Evolutionary conservation across 1,140 invertebrate species (phyloP).

Genomic region (Heliconius hermathena): DNA sequence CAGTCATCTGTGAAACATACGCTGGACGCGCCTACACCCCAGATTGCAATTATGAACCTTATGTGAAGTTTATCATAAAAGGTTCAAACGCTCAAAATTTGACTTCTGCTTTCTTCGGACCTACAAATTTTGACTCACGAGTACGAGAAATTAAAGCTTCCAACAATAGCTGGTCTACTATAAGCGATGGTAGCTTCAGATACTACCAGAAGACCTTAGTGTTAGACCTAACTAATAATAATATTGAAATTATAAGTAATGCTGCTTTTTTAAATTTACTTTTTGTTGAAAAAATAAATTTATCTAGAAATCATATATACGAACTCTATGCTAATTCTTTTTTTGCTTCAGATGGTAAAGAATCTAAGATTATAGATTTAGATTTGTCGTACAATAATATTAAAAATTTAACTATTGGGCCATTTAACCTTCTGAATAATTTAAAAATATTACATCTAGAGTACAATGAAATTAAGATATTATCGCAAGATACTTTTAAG

Average conservation of each 20-base stretch:
- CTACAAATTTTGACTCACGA: conserved; percentile 66
- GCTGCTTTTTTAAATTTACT: conserved; percentile 50
- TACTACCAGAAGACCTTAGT: conserved; percentile 52
- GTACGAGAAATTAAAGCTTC: conserved; percentile 51
- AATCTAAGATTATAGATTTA: conserved; percentile 40
- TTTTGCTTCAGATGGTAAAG: conserved; percentile 34
- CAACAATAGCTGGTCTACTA: conserved; percentile 49
- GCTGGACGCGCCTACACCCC: conserved; percentile 45
- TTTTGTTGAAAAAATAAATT: conserved; percentile 39
- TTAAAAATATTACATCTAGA: conserved; percentile 51
- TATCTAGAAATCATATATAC: conserved; percentile 51
- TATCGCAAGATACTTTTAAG: conserved; percentile 51
- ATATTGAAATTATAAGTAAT: conserved; percentile 49
- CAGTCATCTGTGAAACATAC: conserved; percentile 47
- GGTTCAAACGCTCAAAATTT: conserved; percentile 42
- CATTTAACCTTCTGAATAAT: conserved; percentile 38
- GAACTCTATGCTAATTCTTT: conserved; percentile 45
- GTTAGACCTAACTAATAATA: conserved; percentile 56
- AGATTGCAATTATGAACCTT: conserved; percentile 41
- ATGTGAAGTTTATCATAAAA: conserved; percentile 57
- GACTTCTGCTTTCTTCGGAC: conserved; percentile 55
- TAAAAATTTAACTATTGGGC: conserved; percentile 40
- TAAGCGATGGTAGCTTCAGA: conserved; percentile 49
- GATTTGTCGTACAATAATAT: conserved; percentile 53
- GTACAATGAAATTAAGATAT: conserved; percentile 48